phyloP scores from a whole-genome alignment of 2,797 vertebrate genomes.

The Ibycter americanus region DNA sequence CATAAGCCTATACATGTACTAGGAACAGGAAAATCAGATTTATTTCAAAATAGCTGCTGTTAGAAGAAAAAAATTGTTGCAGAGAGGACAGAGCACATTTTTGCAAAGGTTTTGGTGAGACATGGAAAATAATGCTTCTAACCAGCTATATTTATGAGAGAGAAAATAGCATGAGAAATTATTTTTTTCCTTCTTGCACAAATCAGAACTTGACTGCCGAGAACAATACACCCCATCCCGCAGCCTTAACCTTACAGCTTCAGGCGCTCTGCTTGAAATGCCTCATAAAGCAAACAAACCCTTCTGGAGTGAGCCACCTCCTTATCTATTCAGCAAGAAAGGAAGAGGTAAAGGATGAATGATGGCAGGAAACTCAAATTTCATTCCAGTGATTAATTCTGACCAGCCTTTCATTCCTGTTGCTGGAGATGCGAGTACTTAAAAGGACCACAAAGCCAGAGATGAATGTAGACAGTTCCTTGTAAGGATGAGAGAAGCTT shows the following conservation, averaged over 20 bases:
- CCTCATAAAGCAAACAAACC: slow-evolving; percentile 8
- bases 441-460: neutral
- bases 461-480: neutral
- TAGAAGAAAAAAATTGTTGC: neutral
- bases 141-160: neutral
- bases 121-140: neutral
- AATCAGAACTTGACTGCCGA: neutral
- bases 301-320: neutral
- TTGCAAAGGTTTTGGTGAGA: no score
- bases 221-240: neutral
- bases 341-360: slow-evolving; percentile 26
- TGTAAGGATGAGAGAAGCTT: slow-evolving; percentile 9
- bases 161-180: neutral
- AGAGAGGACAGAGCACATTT: neutral
- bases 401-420: neutral
- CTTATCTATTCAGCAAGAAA: slow-evolving; percentile 16
- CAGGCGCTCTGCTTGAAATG: neutral
- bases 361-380: slow-evolving; percentile 7
- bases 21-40: neutral
- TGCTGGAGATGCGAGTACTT: neutral
- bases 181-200: slow-evolving; percentile 15
- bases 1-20: neutral
- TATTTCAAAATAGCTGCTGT: neutral
- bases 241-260: slow-evolving; percentile 1
- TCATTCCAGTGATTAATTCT: slow-evolving; percentile 28